Conservation (phyloP, 1,140 invertebrate genomes). For the Scaptodrosophila lebanonensis region DNA sequence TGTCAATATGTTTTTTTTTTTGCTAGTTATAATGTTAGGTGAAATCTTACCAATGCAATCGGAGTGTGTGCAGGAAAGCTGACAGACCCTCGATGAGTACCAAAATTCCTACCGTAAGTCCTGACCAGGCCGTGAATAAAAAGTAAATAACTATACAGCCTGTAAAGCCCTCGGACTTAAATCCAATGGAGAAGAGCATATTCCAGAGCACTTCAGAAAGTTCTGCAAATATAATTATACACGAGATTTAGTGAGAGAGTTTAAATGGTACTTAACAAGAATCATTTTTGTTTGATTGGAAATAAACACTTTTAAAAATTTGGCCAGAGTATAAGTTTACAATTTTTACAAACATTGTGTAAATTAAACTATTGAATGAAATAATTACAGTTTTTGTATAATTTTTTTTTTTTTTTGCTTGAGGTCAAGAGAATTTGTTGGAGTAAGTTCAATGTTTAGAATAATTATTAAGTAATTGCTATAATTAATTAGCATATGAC, state of each 20-base stretch:
- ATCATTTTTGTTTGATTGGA: too few relatives aligned
- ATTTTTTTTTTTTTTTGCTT: not conserved
- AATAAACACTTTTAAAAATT: too few relatives aligned
- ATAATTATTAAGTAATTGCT: too few relatives aligned
- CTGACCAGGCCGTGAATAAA: conserved; percentile 90
- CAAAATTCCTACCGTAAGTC: conserved; percentile 93
- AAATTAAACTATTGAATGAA: too few relatives aligned
- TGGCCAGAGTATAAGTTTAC: too few relatives aligned
- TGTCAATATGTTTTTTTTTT: conserved; percentile 57
- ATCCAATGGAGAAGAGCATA: conserved; percentile 83
- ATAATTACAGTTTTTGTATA: not conserved
- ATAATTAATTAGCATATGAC: too few relatives aligned
- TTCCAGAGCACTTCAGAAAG: conserved; percentile 94
- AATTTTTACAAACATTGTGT: too few relatives aligned
- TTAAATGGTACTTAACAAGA: too few relatives aligned
- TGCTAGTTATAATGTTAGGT: too few relatives aligned
- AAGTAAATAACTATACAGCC: conserved; percentile 81
- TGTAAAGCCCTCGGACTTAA: conserved; percentile 20
- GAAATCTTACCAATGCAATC: conserved; percentile 94
- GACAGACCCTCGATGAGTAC: conserved; percentile 99
- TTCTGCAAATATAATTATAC: conserved; percentile 80
- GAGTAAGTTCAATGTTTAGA: too few relatives aligned
- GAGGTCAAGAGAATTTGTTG: too few relatives aligned
- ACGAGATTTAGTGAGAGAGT: too few relatives aligned
- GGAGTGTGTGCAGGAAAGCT: conserved; percentile 97